Conservation (phyloP, 1,140 invertebrate species). For the Neodiprion lecontei region DNA sequence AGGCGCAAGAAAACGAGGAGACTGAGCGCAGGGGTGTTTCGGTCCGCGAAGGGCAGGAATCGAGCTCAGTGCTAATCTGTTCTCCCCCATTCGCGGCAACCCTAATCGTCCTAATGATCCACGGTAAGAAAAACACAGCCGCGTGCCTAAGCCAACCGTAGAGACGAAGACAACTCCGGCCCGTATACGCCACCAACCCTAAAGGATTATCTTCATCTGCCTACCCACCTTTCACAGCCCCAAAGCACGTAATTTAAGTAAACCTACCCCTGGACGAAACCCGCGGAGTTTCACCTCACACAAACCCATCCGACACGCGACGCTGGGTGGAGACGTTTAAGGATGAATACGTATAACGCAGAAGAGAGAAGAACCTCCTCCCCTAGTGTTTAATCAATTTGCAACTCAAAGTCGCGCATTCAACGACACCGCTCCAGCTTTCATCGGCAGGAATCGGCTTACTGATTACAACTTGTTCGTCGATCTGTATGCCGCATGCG, state of each 20-base stretch:
- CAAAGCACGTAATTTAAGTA: conserved; percentile 7
- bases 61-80: conserved; percentile 49
- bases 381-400: neutral
- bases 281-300: neutral
- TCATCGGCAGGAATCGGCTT: no score
- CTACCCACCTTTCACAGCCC: conserved; percentile 27
- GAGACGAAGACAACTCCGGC: conserved; percentile 36
- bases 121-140: conserved; percentile 59
- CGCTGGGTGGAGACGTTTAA: no score
- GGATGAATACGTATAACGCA: no score
- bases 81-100: conserved; percentile 53
- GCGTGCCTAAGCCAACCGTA: conserved; percentile 54
- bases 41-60: neutral
- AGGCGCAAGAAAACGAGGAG: neutral
- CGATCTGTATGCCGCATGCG: no score
- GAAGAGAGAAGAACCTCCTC: no score
- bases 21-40: neutral
- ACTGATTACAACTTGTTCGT: no score
- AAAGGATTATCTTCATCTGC: conserved; percentile 37
- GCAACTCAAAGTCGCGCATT: neutral
- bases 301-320: no score
- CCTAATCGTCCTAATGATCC: conserved; percentile 62
- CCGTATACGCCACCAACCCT: conserved; percentile 12
- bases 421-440: no score
- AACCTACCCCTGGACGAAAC: neutral